Percentiles rank a stretch among this genome's conserved stretches.
Conservation (phyloP, 2,888 invertebrate species). For the Drosophila nr. perissopoda region DNA sequence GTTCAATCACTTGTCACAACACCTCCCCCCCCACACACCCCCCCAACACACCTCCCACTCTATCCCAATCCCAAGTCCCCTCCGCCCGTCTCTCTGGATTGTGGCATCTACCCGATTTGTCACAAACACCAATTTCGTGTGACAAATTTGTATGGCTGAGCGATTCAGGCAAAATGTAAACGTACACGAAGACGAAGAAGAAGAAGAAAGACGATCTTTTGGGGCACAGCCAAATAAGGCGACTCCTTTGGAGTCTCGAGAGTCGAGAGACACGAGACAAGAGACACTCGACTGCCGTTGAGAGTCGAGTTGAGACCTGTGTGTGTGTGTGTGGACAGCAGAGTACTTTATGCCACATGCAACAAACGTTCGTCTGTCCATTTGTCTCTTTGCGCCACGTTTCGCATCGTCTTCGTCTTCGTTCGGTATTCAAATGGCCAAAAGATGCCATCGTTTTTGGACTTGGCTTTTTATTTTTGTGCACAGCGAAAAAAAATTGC, state of each 20-base stretch:
- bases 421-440: constrained; percentile 68
- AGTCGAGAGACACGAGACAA: constrained; percentile 13
- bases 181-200: not conserved
- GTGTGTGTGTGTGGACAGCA: constrained; percentile 2
- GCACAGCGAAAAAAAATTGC: not conserved
- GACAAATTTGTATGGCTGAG: constrained; percentile 74
- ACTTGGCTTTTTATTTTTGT: not conserved
- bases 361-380: constrained; percentile 29
- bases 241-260: constrained; percentile 49
- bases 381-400: constrained; percentile 24
- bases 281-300: constrained; percentile 4
- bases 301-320: constrained; percentile 12
- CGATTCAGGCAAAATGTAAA: constrained; percentile 9
- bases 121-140: constrained; percentile 82
- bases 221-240: constrained; percentile 73
- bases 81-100: not conserved
- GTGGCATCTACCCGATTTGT: constrained; percentile 64
- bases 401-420: constrained; percentile 17
- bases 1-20: constrained; percentile 77
- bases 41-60: not conserved
- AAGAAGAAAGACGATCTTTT: constrained; percentile 42
- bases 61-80: not conserved
- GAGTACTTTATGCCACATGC: constrained; percentile 72
- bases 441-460: constrained; percentile 57
- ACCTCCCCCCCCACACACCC: not conserved